These are phyloP conservation scores for Lucinisca nassula DNA, from an alignment of 2,888 invertebrate genomes.

Conservation along the genomic window DNA sequence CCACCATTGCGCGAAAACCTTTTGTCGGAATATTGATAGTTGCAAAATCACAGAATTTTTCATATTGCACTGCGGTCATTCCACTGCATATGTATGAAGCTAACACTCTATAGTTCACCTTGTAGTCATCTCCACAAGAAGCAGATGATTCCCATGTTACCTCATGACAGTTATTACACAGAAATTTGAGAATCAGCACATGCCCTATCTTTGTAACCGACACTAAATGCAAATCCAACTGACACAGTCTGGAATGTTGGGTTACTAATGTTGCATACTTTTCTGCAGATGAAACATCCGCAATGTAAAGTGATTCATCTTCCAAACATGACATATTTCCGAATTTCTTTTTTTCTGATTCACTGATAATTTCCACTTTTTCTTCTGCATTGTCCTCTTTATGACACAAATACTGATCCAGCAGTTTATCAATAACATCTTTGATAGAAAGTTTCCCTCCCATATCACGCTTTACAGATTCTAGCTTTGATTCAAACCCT, in stretches of 20 bases:
- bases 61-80: constrained; percentile 29
- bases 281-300: background rate
- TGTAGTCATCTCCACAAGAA: constrained; percentile 21
- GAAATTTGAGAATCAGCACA: constrained; percentile 5
- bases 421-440: background rate
- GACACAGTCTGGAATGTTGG: background rate
- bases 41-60: constrained; percentile 27
- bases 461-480: background rate
- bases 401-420: background rate
- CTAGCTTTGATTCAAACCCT: background rate
- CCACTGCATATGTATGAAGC: constrained; percentile 23
- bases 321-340: background rate
- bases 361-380: background rate
- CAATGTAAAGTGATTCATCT: background rate
- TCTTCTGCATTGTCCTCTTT: background rate
- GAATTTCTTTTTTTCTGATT: background rate
- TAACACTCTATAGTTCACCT: constrained; percentile 12
- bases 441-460: background rate
- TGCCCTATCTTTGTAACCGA: no score
- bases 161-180: constrained; percentile 11
- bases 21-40: background rate
- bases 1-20: background rate
- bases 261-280: background rate
- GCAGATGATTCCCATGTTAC: constrained; percentile 27
- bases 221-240: background rate